Evolutionary conservation across 1,140 invertebrate genomes (phyloP), one percentile per base, ranked within the genome.

Genomic region (Carposina sasakii): DNA sequence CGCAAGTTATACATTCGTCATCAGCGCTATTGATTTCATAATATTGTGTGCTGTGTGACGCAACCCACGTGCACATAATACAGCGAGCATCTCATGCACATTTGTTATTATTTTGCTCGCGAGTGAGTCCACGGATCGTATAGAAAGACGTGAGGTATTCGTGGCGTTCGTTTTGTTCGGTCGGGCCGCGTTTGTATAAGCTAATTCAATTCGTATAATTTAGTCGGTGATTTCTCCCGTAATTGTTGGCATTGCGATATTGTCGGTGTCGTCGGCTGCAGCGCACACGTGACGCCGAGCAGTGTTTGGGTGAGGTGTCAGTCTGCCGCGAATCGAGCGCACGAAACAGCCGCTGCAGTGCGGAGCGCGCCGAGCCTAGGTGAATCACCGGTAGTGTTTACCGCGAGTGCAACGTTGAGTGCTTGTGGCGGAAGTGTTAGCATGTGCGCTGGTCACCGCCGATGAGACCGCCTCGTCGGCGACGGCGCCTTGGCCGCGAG

Each of bases 61-160:
- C 76, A 78, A 78, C 77, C 78, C 79, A 85, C 81, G 79, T 85
- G 81, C 75, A 79, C 69, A 66, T 71, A 76, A 68, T 72, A 73
- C 79, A 78, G 67, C 77, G 74, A 85, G 76, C 67, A 81, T 83
- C 78, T 76, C 86, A 85, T 86, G 85, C 85, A 85, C 85, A 87
- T 86, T 87, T 88, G 87, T 88, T 88, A 85, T 88, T 88, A 87
- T 88, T 88, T 88, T 87, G 86, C 82, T 83, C 77, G 76, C 74
- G 76, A 86, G 78, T 85, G 85, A 63, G 75, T 66, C 59, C 58
- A 61, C 69, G 74, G 67, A 73, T 72, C 68, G 74, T 76, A n/a
- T n/a, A n/a, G n/a, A n/a, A n/a, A n/a, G n/a, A n/a, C 67, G 67
- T 67, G 66, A 64, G 63, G 67, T 70, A 72, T 67, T 68, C 63